Conservation (phyloP, 92 coral and sea anemone species). For the Actinostola sp. region DNA sequence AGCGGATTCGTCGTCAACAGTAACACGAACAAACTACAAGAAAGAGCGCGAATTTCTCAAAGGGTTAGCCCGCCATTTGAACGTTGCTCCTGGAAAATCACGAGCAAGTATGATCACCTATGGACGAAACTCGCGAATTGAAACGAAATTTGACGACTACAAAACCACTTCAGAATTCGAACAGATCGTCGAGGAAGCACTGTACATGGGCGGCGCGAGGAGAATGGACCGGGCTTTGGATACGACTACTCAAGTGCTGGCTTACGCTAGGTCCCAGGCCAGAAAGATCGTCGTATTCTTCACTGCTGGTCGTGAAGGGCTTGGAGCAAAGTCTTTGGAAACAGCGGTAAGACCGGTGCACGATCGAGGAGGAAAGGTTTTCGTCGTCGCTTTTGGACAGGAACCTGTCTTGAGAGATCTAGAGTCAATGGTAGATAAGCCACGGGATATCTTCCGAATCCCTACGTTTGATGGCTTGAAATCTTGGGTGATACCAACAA, state of each 20-base stretch:
- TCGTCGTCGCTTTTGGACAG: constrained; percentile 72
- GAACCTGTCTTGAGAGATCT: constrained; percentile 46
- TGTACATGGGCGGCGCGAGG: constrained; percentile 70
- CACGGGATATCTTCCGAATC: constrained; percentile 46
- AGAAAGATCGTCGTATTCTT: constrained; percentile 70
- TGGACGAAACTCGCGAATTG: constrained; percentile 65
- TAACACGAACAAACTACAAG: constrained; percentile 40
- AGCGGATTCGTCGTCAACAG: constrained; percentile 80
- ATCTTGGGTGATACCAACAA: constrained; percentile 31
- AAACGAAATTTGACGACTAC: constrained; percentile 61
- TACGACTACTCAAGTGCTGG: constrained; percentile 49
- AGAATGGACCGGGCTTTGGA: constrained; percentile 78
- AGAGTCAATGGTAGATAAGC: constrained; percentile 53
- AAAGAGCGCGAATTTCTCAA: constrained; percentile 70
- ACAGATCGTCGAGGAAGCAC: constrained; percentile 55
- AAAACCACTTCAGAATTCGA: constrained; percentile 50
- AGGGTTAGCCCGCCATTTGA: constrained; percentile 58
- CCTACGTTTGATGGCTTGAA: constrained; percentile 22
- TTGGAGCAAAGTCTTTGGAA: constrained; percentile 36
- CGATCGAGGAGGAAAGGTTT: constrained; percentile 44
- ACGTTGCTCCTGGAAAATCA: constrained; percentile 64
- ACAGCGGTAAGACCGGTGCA: constrained; percentile 37
- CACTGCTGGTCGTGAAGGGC: constrained; percentile 26
- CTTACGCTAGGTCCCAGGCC: constrained; percentile 53
- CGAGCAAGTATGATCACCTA: constrained; percentile 77